These are phyloP conservation scores for Lasioglossum leucozonium DNA, from an alignment of 2,888 invertebrate species.

Conservation along the genomic window DNA sequence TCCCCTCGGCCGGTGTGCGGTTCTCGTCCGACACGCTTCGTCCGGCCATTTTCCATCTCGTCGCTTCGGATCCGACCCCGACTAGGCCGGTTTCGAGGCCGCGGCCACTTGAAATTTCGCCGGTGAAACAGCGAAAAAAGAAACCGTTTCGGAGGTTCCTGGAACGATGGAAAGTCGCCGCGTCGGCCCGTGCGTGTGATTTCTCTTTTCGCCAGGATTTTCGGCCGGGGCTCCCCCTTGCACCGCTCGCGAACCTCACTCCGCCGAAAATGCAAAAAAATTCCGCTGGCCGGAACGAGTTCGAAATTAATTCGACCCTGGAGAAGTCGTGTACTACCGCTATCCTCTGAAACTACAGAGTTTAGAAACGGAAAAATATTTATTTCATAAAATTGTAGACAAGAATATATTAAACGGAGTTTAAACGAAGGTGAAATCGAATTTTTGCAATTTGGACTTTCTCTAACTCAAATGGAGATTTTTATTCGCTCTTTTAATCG, in stretches of 20 bases:
- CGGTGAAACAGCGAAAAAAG: slow-evolving; percentile 45
- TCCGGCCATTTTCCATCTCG: slow-evolving; percentile 59
- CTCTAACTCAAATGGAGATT: not conserved
- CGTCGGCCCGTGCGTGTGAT: slow-evolving; percentile 57
- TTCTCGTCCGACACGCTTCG: slow-evolving; percentile 4
- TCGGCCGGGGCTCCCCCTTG: not conserved
- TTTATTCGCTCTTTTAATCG: not conserved
- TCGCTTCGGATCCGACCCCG: not conserved
- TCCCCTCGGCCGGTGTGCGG: slow-evolving; percentile 40
- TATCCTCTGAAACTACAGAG: not conserved
- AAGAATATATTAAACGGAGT: not conserved
- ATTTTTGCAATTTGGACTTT: not conserved
- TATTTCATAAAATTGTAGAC: not conserved
- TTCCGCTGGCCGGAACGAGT: not conserved
- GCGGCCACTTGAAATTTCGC: slow-evolving; percentile 61
- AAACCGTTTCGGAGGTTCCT: slow-evolving; percentile 64
- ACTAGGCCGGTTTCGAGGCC: slow-evolving; percentile 34
- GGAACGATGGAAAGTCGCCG: slow-evolving; percentile 74
- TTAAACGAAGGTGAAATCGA: too few species aligned
- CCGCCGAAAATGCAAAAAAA: not conserved
- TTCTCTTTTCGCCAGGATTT: slow-evolving; percentile 70
- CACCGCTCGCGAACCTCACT: not conserved
- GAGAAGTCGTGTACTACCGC: not conserved
- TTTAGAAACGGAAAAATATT: not conserved
- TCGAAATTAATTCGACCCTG: not conserved